A percentile compares a stretch with the other conserved stretches of the same genome.
Conservation (phyloP, 2,888 invertebrate species). For the Lepidochrysops patricia region DNA sequence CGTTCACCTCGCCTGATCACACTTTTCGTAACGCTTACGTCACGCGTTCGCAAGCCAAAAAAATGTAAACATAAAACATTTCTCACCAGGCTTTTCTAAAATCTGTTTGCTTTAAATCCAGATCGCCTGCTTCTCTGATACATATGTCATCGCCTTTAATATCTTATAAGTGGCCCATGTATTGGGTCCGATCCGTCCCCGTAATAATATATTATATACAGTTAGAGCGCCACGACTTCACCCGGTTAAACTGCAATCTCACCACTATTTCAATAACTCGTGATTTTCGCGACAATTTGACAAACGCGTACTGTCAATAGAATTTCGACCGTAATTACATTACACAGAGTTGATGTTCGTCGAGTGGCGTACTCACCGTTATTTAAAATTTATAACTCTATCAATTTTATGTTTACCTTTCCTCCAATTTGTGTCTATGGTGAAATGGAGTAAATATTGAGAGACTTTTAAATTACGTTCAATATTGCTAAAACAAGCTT, state of each 20-base stretch:
- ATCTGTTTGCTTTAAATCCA: no score
- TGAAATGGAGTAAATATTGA: background rate
- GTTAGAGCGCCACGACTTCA: conserved; percentile 45
- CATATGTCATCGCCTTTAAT: background rate
- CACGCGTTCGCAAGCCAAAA: no score
- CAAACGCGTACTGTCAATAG: conserved; percentile 21
- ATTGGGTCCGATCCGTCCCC: conserved; percentile 28
- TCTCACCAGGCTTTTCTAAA: no score
- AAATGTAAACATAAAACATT: no score
- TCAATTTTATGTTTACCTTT: conserved; percentile 12
- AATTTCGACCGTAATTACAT: conserved; percentile 12
- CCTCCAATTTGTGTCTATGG: conserved; percentile 2
- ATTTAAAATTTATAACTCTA: conserved; percentile 6
- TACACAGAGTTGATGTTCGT: background rate
- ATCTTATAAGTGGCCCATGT: conserved; percentile 24
- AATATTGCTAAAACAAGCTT: background rate
- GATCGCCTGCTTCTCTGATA: background rate
- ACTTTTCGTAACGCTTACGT: no score
- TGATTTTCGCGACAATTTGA: conserved; percentile 37
- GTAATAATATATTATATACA: conserved; percentile 43
- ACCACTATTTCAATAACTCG: conserved; percentile 48
- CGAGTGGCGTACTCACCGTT: background rate
- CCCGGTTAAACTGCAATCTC: conserved; percentile 42
- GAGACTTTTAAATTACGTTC: background rate
- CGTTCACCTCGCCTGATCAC: no score